Evolutionary conservation across 2,797 vertebrate species (phyloP), one percentile per base, ranked within the genome.

Genomic region (Kryptolebias ocellatus): DNA sequence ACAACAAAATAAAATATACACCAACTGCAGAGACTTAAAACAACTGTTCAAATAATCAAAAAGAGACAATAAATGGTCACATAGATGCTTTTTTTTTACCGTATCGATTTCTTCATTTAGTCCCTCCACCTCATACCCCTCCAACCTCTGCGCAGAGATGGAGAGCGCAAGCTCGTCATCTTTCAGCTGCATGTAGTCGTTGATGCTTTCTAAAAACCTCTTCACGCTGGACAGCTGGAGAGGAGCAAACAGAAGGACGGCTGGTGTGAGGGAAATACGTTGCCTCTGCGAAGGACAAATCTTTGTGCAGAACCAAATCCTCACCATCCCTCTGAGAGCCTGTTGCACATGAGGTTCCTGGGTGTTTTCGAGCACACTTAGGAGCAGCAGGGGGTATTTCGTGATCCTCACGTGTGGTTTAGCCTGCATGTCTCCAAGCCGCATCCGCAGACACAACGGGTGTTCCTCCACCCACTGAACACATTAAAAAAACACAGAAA

Each of bases 391-490:
- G 0, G 94, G 94, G 64, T 96, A 96, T 82, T 96, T 96, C 56
- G 95, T 96, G 87, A 96, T 92, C 70, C 95, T 94, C 86, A 95
- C 94, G 59, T 95, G 94, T 2, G 95, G 95, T 70, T 94, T 95
- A 73, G 95, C 95, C 75, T 95, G 94, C 91, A 96, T 92, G 81
- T 95, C 95, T 0, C 94, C 93, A 15, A 96, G 80, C 4, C 86
- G 87, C 95, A 96, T 95, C 50, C 94, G 87, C 28, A 89, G 80
- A 0, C 93, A 90, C 49, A 83, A 89, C 29, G 94, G 94, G 75
- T 95, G 95, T 60, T 83, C 91, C 88, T 96, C 95, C 55, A 95
- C 94, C 95, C 95, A 96, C 95, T 96, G 78, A 4, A 65, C 5
- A 56, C 11, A 5, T 68, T 18, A 49, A 50, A 49, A 50, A 64